A percentile compares a stretch with the other conserved stretches of the same genome.
phyloP scores from a whole-genome alignment of 2,797 vertebrate genomes.

The Ibycter americanus region DNA sequence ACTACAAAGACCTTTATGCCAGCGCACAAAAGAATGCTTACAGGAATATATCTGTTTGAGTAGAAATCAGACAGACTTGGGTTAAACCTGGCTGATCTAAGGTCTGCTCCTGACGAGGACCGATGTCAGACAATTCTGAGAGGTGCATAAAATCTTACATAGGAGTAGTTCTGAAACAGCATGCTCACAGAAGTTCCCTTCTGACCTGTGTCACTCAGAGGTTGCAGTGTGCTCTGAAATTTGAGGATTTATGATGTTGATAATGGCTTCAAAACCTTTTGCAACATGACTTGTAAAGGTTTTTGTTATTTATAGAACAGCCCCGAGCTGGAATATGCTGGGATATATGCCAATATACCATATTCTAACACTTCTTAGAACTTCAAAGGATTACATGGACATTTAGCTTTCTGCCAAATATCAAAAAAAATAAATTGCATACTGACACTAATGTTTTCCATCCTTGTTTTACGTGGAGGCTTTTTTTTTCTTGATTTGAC shows the following conservation, averaged over 20 bases:
- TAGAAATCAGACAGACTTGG: background rate
- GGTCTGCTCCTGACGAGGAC: background rate
- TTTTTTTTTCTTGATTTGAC: background rate
- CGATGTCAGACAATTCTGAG: background rate
- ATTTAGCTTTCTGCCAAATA: constrained; percentile 32
- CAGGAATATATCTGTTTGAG: background rate
- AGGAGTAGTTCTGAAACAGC: background rate
- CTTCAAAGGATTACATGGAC: constrained; percentile 23
- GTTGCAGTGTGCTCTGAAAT: background rate
- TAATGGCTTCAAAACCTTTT: background rate
- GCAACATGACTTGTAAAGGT: background rate
- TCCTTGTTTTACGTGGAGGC: background rate
- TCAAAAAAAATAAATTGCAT: constrained; percentile 25
- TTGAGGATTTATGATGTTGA: background rate
- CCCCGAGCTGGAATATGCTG: background rate
- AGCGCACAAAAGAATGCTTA: background rate
- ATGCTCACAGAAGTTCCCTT: background rate
- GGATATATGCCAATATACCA: background rate
- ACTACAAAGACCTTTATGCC: background rate
- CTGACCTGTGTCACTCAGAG: background rate
- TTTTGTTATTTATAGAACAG: constrained; percentile 7
- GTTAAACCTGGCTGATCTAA: background rate
- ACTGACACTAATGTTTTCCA: background rate
- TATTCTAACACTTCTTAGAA: background rate
- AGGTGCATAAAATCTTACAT: background rate